Evolutionary conservation across 1,140 invertebrate genomes (phyloP), one percentile per base, ranked within the genome.

Genomic region (Heliconius eleuchia): DNA sequence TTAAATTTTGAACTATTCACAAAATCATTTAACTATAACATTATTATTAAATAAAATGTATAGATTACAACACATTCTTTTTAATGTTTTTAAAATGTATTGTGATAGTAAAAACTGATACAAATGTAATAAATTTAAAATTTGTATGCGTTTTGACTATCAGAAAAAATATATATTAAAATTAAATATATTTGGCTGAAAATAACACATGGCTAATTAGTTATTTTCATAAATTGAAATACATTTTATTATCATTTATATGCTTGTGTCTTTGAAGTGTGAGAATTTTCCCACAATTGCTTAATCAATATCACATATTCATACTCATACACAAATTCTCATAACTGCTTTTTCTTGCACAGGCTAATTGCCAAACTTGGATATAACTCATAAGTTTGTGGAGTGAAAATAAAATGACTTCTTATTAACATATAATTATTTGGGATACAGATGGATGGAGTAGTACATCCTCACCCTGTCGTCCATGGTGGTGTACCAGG

Each of bases 381-480:
- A 27, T 19, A 57, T n/a, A 57, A 8, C 23, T 30, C 9, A 1
- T 13, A 30, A 66, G 27, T 66, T 66, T 9, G 11, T 66, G 13
- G 13, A 66, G 60, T 27, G 60, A 66, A 30, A 27, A 66, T 23
- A 60, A 27, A 23, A 23, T 30, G 27, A 66, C 9, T 66, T 66
- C 57, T 27, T 66, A 27, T 30, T 66, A 66, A 30, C 3, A 66
- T 30, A 30, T 30, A 5, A 66, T 66, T 66, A 30, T 66, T 66
- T 72, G 39, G 3, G 19, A n/a, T n/a, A 42, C 74, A 94, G 92
- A 92, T 94, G 92, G 92, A 94, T 52, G 91, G 91, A 74, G 87
- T 91, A 73, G 91, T 93, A 19, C 92, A 93, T 82, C 89, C 90
- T 34, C 92, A 94, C 76, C 85, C 91, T 9, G 88, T 89, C 18